Evolutionary conservation across 2,797 vertebrate species (phyloP), one percentile per base, ranked within the genome.

Genomic region (Periophthalmus magnuspinnatus): DNA sequence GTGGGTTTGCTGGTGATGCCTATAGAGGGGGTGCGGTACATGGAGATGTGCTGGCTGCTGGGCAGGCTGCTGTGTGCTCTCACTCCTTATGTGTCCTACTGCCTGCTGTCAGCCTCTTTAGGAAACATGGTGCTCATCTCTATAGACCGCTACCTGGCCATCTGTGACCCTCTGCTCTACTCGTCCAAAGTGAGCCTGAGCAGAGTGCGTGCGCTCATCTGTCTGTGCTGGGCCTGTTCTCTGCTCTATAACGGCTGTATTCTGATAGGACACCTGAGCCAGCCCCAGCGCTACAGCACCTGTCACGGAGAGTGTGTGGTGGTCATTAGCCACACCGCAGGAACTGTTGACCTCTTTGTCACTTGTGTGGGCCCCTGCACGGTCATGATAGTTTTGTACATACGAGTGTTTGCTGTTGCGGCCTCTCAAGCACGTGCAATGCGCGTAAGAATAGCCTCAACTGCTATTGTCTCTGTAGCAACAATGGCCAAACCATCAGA

Each of bases 41-140:
- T 92, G 50, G 89, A 94, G 76, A 91, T 77, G 1, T 94, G 91
- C 78, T 95, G 94, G 92, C 86, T 88, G 79, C 90, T 94, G 10
- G 91, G 94, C 34, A 78, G 81, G 58, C 69, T 64, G 0, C 88
- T 94, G 75, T 94, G 93, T 56, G 89, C 89, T 71, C 38, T 93
- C 21, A 74, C 72, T 36, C 76, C 77, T 10, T 87, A 69, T n/a
- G 5, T 85, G 0, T 85, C 70, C 3, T 83, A 90, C 65, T 65
- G 84, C 69, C 89, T 93, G 81, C 64, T 93, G 24, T 89, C 89
- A n/a, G 85, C 89, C 10, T 95, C 93, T 45, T 79, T 94, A 65
- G 92, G 92, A 68, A 90, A 90, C 66, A 86, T 94, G 65, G 92
- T 91, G 71, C 93, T 87, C 0, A 90, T 92, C 71, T 91, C 91